A percentile compares a stretch with the other conserved stretches of the same genome.
phyloP scores from a whole-genome alignment of 23 tunicate species.

The Styela clava region DNA sequence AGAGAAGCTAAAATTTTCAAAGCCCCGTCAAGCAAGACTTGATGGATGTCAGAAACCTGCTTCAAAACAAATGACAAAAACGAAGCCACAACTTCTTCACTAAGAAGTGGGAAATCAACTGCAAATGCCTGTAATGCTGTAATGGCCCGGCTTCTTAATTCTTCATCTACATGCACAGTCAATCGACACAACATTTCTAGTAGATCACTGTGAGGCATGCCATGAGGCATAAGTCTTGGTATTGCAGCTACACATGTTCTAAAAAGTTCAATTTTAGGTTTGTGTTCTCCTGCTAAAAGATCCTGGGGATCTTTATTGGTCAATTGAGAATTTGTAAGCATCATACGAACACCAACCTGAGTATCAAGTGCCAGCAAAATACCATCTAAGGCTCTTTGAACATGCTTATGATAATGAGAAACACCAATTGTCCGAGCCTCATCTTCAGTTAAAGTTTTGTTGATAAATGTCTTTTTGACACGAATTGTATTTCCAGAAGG shows the following conservation, averaged over 20 bases:
- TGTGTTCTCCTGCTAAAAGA: slow-evolving; percentile 53
- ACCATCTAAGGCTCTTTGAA: slow-evolving; percentile 76
- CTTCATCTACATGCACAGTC: slow-evolving; percentile 88
- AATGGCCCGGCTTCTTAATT: slow-evolving; percentile 56
- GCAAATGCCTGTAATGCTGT: slow-evolving; percentile 54
- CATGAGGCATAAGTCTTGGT: slow-evolving; percentile 84
- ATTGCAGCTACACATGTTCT: slow-evolving; percentile 89
- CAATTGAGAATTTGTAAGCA: slow-evolving; percentile 63
- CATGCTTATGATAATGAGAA: slow-evolving; percentile 63
- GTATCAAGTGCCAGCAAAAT: slow-evolving; percentile 56
- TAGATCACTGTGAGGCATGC: slow-evolving; percentile 44
- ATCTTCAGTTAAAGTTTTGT: slow-evolving; percentile 77
- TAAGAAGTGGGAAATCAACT: slow-evolving; percentile 47
- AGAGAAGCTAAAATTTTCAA: slow-evolving; percentile 50
- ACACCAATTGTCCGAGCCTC: slow-evolving; percentile 83
- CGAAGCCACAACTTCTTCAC: slow-evolving; percentile 77
- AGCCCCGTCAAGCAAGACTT: slow-evolving; percentile 45
- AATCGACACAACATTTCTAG: slow-evolving; percentile 75
- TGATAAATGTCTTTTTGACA: slow-evolving; percentile 74
- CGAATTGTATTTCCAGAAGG: slow-evolving; percentile 89
- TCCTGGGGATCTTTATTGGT: slow-evolving; percentile 37
- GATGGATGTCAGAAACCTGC: slow-evolving; percentile 67
- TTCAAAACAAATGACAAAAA: slow-evolving; percentile 72
- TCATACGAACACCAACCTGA: slow-evolving; percentile 84
- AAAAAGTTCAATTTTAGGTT: slow-evolving; percentile 85